Percentiles rank a stretch among this genome's conserved stretches.
Evolutionary conservation across 2,113 vertebrate species (phyloP).

Genomic region (Pachycephala philippinensis): DNA sequence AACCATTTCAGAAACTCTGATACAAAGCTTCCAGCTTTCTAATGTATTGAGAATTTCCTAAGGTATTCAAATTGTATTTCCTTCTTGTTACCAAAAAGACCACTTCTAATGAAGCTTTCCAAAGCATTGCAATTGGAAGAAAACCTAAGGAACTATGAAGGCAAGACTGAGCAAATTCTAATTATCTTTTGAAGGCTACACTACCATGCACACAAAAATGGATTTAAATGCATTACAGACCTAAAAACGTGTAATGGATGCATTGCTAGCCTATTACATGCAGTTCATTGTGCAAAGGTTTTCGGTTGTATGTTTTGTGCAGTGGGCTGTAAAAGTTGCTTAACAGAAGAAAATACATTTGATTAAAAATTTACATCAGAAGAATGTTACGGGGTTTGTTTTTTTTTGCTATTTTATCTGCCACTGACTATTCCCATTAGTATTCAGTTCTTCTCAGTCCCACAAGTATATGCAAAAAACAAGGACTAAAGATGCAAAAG

Average conservation of each 20-base stretch:
- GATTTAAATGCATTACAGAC: background rate
- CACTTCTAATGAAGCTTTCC: background rate
- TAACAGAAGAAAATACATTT: conserved; percentile 41
- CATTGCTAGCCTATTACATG: background rate
- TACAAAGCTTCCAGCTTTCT: background rate
- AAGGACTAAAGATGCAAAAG: background rate
- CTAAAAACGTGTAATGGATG: background rate
- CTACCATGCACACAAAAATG: background rate
- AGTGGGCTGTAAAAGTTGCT: conserved; percentile 23
- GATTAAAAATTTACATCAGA: conserved; percentile 64
- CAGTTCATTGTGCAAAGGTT: background rate
- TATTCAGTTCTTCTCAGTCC: background rate
- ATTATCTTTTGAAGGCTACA: background rate
- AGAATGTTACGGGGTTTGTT: background rate
- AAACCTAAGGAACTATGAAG: background rate
- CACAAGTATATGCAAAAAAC: background rate
- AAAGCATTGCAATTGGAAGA: background rate
- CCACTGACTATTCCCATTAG: background rate
- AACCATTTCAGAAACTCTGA: background rate
- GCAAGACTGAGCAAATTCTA: background rate
- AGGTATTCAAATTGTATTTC: background rate
- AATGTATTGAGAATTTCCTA: background rate
- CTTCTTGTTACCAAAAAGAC: background rate
- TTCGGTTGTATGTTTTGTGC: conserved; percentile 1
- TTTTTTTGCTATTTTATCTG: conserved; percentile 7